Conservation (phyloP, 2,113 vertebrate species). For the Callopanchax toddi region DNA sequence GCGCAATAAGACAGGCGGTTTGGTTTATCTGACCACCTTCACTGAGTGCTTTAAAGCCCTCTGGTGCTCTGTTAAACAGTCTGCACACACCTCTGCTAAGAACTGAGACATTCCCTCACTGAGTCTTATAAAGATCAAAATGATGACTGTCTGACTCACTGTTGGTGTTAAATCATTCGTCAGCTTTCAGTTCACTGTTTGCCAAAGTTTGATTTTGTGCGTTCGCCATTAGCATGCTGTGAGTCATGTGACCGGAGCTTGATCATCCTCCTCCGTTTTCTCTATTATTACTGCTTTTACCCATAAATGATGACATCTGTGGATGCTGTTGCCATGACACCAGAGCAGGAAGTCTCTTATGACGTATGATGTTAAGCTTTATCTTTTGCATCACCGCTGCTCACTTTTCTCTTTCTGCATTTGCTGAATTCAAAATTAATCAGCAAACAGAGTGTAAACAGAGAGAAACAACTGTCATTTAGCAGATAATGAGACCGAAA, state of each 20-base stretch:
- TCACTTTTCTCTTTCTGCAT: constrained; percentile 1
- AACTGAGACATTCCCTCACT: constrained; percentile 28
- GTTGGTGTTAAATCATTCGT: constrained; percentile 38
- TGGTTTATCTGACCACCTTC: constrained; percentile 33
- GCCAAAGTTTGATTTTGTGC: not conserved
- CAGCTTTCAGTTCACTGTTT: constrained; percentile 9
- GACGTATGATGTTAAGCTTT: constrained; percentile 19
- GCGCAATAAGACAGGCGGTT: constrained; percentile 13
- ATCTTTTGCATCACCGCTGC: not conserved
- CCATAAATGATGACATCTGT: constrained; percentile 26
- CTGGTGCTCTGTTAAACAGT: constrained; percentile 26
- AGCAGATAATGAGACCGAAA: constrained; percentile 21
- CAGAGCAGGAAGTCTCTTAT: not conserved
- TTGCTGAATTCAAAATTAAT: constrained; percentile 7
- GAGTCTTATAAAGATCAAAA: constrained; percentile 53
- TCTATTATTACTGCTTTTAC: constrained; percentile 13
- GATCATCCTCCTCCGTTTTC: not conserved
- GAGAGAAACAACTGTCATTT: constrained; percentile 32
- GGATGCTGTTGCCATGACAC: constrained; percentile 55
- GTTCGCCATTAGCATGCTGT: not conserved
- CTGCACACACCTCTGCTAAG: constrained; percentile 27
- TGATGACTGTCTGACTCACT: constrained; percentile 41
- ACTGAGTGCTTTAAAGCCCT: constrained; percentile 17
- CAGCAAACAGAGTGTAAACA: constrained; percentile 23
- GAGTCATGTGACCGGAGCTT: not conserved